Percentiles rank a stretch among this genome's conserved stretches.
Conservation (phyloP, 2,113 vertebrate genomes). For the crab-eating macaque (Macaca fascicularis) region DNA sequence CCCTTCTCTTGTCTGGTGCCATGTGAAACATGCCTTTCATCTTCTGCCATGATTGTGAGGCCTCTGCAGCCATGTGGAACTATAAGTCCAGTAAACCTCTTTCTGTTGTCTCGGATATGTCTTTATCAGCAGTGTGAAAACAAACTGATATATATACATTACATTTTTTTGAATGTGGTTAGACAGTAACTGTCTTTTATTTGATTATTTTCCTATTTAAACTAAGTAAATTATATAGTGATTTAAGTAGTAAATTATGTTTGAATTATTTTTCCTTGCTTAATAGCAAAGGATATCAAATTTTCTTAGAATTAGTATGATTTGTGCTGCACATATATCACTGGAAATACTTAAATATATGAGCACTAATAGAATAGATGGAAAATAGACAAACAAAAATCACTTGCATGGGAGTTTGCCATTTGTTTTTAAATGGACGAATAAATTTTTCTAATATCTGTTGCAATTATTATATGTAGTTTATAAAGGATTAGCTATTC, state of each 20-base stretch:
- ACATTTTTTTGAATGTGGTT: background rate
- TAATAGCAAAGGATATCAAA: background rate
- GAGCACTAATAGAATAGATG: background rate
- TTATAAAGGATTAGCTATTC: background rate
- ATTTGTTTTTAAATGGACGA: background rate
- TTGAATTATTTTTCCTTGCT: background rate
- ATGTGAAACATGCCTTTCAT: too few species aligned
- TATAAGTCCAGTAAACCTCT: too few species aligned
- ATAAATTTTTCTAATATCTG: background rate
- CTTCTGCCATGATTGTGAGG: too few species aligned
- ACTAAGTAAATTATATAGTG: background rate
- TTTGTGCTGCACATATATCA: background rate
- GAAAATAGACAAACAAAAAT: background rate
- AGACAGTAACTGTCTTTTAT: background rate
- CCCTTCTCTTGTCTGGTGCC: too few species aligned
- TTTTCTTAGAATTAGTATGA: background rate
- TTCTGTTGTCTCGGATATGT: too few species aligned
- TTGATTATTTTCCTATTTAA: background rate
- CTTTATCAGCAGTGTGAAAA: too few species aligned
- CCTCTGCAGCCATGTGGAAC: too few species aligned
- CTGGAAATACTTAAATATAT: constrained; percentile 22
- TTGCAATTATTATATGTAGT: background rate
- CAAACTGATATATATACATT: background rate
- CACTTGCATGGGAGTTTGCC: background rate
- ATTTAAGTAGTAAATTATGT: background rate